Evolutionary conservation across 2,888 invertebrate genomes (phyloP), one percentile per base, ranked within the genome.

Genomic region (Ormyrus labotus): DNA sequence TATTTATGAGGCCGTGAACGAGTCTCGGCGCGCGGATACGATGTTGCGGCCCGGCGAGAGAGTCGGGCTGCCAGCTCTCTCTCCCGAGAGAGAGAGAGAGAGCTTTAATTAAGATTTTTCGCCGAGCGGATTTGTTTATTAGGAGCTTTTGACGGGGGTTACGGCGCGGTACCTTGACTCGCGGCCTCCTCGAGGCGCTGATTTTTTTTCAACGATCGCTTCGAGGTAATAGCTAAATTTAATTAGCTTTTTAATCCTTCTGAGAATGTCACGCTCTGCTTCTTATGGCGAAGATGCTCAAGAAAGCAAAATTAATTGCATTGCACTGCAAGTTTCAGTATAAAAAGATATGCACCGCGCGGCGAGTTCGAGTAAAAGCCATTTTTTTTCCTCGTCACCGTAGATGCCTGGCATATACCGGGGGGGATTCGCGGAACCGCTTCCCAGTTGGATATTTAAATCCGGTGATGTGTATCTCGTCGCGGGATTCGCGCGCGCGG

Each of bases 1-100:
- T 53, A 75, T 75, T 75, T 60, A 68, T 68, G 53, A 75, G 68
- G 19, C 45, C n/a, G 63, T 47, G 63, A 3, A 7, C 61, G 34
- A 34, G 34, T 34, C 34, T 34, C 34, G 34, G 34, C 34, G 34
- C 61, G 19, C 19, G 19, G 61, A 3, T 13, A 34, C 13, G 9
- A 60, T 9, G 60, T 7, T 34, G 60, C 19, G 45, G 63, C 34
- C 8, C 34, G 34, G 34, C 34, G 34, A 34, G 34, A 34, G 34
- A 34, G 34, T 34, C 4, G 34, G 34, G 3, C 4, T 4, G 34
- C 34, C 34, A 34, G 34, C 34, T 34, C 34, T 34, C 4, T 34
- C 19, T 19, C 34, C 2, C 34, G 34, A 2, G 34, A 13, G 34
- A 34, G 34, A 34, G 34, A 2, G 2, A 34, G 34, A 34, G 34